phyloP scores from a whole-genome alignment of 2,888 invertebrate species.

The Apocheima hispidaria region DNA sequence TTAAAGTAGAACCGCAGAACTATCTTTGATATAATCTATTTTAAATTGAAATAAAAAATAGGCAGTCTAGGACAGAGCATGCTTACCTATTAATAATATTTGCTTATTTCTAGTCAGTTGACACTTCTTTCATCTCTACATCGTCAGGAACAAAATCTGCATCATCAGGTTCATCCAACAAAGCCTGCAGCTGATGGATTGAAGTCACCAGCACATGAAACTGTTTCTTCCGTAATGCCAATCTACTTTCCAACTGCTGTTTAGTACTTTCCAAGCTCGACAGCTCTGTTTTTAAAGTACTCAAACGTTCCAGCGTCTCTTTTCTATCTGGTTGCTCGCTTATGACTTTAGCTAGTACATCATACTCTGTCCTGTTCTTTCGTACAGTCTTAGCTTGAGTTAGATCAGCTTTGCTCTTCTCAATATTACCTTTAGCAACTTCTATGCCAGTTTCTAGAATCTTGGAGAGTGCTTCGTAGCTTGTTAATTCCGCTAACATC shows the following conservation, averaged over 20 bases:
- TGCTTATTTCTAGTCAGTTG: slow-evolving; percentile 48
- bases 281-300: slow-evolving; percentile 90
- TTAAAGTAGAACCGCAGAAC: too few species aligned
- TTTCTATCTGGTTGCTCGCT: slow-evolving; percentile 95
- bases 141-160: slow-evolving; percentile 71
- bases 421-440: slow-evolving; percentile 92
- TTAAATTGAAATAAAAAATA: too few species aligned
- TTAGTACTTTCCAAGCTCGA: slow-evolving; percentile 89
- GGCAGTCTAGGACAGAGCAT: too few species aligned
- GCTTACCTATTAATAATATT: too few species aligned
- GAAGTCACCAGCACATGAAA: slow-evolving; percentile 95
- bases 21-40: too few species aligned
- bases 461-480: slow-evolving; percentile 92
- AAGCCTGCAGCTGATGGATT: slow-evolving; percentile 93
- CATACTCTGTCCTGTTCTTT: slow-evolving; percentile 96
- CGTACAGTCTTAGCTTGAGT: slow-evolving; percentile 94
- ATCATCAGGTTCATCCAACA: slow-evolving; percentile 91
- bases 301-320: slow-evolving; percentile 90
- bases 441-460: slow-evolving; percentile 93
- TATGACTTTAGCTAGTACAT: slow-evolving; percentile 96
- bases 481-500: slow-evolving; percentile 93
- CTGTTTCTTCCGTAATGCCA: slow-evolving; percentile 94
- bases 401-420: slow-evolving; percentile 92
- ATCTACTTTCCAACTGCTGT: slow-evolving; percentile 90
- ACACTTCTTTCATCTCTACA: slow-evolving; percentile 73